Evolutionary conservation across 2,113 vertebrate species (phyloP).

Genomic region (Cyprinus carpio): DNA sequence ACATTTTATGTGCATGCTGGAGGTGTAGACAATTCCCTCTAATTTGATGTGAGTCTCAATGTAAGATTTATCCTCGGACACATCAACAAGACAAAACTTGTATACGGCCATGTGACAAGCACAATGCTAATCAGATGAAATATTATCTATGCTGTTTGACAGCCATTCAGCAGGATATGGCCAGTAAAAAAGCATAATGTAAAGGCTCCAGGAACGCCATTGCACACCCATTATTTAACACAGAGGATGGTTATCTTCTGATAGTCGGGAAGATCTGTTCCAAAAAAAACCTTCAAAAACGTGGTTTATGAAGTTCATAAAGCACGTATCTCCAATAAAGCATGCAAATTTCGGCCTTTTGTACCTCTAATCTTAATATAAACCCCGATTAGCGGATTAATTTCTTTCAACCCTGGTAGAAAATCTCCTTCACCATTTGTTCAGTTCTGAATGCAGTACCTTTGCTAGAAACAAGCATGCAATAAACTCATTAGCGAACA

Average conservation of each 20-base stretch:
- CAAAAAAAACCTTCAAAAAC: conserved; percentile 21
- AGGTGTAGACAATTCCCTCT: neutral
- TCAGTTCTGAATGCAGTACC: conserved; percentile 66
- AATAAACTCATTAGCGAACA: conserved; percentile 71
- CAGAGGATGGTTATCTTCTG: conserved; percentile 30
- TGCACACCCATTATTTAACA: conserved; percentile 18
- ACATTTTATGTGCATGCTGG: neutral
- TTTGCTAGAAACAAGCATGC: conserved; percentile 66
- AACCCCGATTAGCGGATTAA: conserved; percentile 75
- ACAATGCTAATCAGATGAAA: conserved; percentile 64
- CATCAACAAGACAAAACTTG: conserved; percentile 16
- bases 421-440: conserved; percentile 72
- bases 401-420: conserved; percentile 64
- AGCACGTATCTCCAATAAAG: conserved; percentile 40
- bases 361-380: conserved; percentile 68
- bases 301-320: conserved; percentile 39
- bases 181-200: conserved; percentile 11
- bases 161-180: conserved; percentile 13
- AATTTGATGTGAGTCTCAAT: neutral
- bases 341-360: conserved; percentile 66
- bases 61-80: conserved; percentile 8
- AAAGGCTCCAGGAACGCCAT: conserved; percentile 35
- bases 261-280: neutral
- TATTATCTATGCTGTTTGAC: conserved; percentile 64
- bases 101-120: conserved; percentile 57